phyloP scores from a whole-genome alignment of 2,113 vertebrate species.

The Indri indri region DNA sequence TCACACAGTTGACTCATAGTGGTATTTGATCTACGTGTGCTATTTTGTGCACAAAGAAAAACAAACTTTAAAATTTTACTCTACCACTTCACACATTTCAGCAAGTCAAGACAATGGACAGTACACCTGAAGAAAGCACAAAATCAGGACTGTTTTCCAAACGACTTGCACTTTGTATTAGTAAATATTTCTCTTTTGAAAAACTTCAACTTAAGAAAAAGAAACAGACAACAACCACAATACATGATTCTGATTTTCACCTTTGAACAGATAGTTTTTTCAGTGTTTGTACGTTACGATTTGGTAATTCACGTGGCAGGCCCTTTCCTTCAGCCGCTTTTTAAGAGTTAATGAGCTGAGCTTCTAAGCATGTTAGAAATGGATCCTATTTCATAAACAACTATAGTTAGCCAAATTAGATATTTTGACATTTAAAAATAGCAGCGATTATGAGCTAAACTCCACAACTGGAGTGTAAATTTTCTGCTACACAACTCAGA shows the following conservation, averaged over 20 bases:
- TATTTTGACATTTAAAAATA: not conserved
- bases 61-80: not conserved
- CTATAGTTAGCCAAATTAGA: not conserved
- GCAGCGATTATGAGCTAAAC: not conserved
- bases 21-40: not conserved
- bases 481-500: not conserved
- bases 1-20: not conserved
- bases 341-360: not conserved
- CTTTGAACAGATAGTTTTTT: not conserved
- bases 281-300: not conserved
- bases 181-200: not conserved
- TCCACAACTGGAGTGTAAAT: not conserved
- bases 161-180: not conserved
- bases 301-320: not conserved
- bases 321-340: not conserved
- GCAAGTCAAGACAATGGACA: not conserved
- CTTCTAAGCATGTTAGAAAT: not conserved
- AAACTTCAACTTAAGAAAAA: not conserved
- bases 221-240: not conserved
- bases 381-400: slow-evolving; percentile 46
- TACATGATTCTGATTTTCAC: not conserved
- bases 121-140: not conserved
- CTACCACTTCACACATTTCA: not conserved
- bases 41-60: not conserved
- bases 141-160: not conserved